Evolutionary conservation across 2,888 invertebrate species (phyloP), one percentile per base, ranked within the genome.

Genomic region (Synanthedon myopaeformis): DNA sequence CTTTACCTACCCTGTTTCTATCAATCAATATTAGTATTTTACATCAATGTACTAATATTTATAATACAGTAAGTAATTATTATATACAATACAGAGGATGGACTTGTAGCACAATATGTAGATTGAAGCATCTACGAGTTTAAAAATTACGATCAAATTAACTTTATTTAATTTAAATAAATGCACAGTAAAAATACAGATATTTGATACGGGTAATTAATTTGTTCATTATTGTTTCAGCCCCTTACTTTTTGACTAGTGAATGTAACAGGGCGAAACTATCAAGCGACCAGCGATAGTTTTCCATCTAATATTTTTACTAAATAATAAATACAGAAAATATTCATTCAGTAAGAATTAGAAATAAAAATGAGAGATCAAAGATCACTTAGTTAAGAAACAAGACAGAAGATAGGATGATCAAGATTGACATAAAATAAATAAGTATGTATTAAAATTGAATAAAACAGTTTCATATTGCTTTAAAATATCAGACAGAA

Each of bases 1-100:
- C 71, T 66, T 69, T 63, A 75, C 76, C 79, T 81, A 82, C 79
- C 82, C 82, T 82, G 81, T 81, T 65, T 65, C 72, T 74, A 76
- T 69, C 69, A 72, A 69, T 70, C 66, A 73, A 72, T 72, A 65
- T 69, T 68, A 67, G n/a, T 19, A 28, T 52, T 52, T 35, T 55
- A 56, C 61, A 69, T 55, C 55, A 54, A 58, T 56, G 49, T 19
- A 53, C 56, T 58, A 58, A 54, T 41, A 42, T 17, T 23, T 56
- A 57, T 58, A 58, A 59, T 61, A 62, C 56, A 59, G 57, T 56
- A 64, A 62, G 62, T 59, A 63, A 60, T 60, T 63, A 58, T 56
- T 61, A 63, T 64, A 2, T 35, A 52, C 12, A 51, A 61, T 66
- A 64, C 58, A 65, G 63, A 65, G 74, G 76, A 76, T 78, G 74